Evolutionary conservation across 1,140 invertebrate genomes (phyloP), one percentile per base, ranked within the genome.

Genomic region (Trichoplusia ni): DNA sequence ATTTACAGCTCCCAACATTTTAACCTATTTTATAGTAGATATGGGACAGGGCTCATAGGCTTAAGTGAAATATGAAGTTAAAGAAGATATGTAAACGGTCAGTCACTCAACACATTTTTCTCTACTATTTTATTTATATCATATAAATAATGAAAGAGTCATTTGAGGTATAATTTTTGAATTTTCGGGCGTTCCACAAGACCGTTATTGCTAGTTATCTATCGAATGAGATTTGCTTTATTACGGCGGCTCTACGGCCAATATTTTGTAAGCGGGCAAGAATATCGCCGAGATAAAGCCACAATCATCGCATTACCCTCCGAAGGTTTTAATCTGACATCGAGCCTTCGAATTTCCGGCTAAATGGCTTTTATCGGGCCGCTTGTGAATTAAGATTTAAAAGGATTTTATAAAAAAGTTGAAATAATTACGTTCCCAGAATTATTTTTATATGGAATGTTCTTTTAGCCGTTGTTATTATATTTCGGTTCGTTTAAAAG

Each of bases 341-440:
- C 46, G 37, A 64, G 64, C 74, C 67, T 79, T 71, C 63, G 33
- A 71, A 56, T 71, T 81, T 77, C 62, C 69, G 40, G 49, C 40
- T 49, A 59, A 75, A 72, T 62, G 51, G 25, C 58, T 71, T 73
- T 79, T 75, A 73, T 73, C 58, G 37, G 63, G 2, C 44, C 40
- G 13, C 68, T 69, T 53, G 53, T 29, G 16, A 66, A 33, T 42
- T 29, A 23, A 47, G 27, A 42, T 37, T 51, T 54, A 38, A 44
- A 56, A 27, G 11, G 23, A 53, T 51, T 51, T 49, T 23, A 16
- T 7, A 37, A 37, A 37, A 35, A 35, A 35, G 2, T 2, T n/a
- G n/a, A n/a, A n/a, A n/a, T n/a, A n/a, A n/a, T n/a, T n/a, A n/a
- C n/a, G n/a, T n/a, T n/a, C n/a, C n/a, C n/a, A n/a, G n/a, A n/a